These are phyloP conservation scores for Drosophila bocqueti DNA, from an alignment of 1,140 invertebrate genomes.

Conservation along the genomic window DNA sequence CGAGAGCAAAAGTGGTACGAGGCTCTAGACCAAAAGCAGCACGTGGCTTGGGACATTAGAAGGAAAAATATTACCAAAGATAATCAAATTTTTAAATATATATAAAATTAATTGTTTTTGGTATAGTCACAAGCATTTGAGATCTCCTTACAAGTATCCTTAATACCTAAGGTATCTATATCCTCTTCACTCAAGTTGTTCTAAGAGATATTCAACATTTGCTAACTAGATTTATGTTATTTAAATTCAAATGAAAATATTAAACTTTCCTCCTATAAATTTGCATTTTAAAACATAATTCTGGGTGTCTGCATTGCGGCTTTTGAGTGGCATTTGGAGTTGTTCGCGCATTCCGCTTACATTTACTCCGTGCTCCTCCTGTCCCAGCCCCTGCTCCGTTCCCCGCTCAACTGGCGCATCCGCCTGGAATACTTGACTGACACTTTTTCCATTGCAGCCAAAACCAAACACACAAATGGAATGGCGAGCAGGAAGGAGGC, in stretches of 20 bases:
- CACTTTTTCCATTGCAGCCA: constrained; percentile 61
- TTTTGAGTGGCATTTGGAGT: constrained; percentile 40
- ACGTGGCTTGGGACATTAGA: not conserved
- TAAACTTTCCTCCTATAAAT: not conserved
- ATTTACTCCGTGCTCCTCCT: constrained; percentile 24
- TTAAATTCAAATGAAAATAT: not conserved
- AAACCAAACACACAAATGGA: constrained; percentile 44
- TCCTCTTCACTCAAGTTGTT: too few relatives aligned
- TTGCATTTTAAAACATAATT: constrained; percentile 59
- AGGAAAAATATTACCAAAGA: not conserved
- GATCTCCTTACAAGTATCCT: too few relatives aligned
- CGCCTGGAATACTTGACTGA: constrained; percentile 61
- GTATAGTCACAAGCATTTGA: too few relatives aligned
- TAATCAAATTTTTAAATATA: not conserved
- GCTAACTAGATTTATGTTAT: not conserved
- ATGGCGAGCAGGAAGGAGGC: constrained; percentile 3
- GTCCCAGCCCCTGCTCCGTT: not conserved
- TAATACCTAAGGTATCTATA: too few relatives aligned
- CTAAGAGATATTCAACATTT: not conserved
- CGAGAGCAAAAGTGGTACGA: constrained; percentile 3
- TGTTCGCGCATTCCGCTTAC: constrained; percentile 18
- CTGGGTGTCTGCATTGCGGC: constrained; percentile 28
- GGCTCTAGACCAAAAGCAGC: not conserved
- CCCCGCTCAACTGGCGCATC: constrained; percentile 45
- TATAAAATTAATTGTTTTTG: not conserved